Evolutionary conservation across 64 coral and sea anemone genomes (phyloP), one percentile per base, ranked within the genome.

Genomic region (Orbicella faveolata): DNA sequence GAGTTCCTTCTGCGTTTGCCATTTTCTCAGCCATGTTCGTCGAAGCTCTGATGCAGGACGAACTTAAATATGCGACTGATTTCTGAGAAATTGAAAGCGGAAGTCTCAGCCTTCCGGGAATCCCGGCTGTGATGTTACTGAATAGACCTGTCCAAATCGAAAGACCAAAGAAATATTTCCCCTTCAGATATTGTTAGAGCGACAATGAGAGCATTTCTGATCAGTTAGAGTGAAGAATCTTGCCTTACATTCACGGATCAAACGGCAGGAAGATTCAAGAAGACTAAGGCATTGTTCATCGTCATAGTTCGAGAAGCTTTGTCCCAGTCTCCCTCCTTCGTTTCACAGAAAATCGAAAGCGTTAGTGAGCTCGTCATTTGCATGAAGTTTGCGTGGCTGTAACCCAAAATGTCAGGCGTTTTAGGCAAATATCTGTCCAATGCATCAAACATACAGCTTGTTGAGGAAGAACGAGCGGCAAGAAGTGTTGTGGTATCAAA

Each of bases 401-500:
- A 12, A 5, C 1, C 55, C n/a, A 82, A 44, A 63, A 67, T 66
- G 61, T 16, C 80, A 8, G 39, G 61, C 4, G 36, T 18, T 6
- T 34, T 4, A 44, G 55, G n/a, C 63, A 54, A 12, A 16, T 61
- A 0, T 66, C 34, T 65, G 12, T 63, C 75, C 0, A 11, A 78
- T 34, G 21, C 11, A 55, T 52, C 48, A 16, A 23, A 65, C n/a
- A 4, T 23, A n/a, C 20, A 41, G 61, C 13, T 41, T 23, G 18
- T 89, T 36, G 64, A 75, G 6, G 74, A 88, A 44, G 84, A 92
- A 2, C 72, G 86, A 54, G 77, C 33, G 21, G 10, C 19, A 17
- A 92, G 89, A 23, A 94, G 91, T 72, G 36, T 97, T 0, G 61
- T 97, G 15, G 88, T 97, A 5, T 74, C 73, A 0, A 89, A 97